Base-by-base conservation (phyloP, 2,888 invertebrate genomes). In the Amphipoea oculea region DNA sequence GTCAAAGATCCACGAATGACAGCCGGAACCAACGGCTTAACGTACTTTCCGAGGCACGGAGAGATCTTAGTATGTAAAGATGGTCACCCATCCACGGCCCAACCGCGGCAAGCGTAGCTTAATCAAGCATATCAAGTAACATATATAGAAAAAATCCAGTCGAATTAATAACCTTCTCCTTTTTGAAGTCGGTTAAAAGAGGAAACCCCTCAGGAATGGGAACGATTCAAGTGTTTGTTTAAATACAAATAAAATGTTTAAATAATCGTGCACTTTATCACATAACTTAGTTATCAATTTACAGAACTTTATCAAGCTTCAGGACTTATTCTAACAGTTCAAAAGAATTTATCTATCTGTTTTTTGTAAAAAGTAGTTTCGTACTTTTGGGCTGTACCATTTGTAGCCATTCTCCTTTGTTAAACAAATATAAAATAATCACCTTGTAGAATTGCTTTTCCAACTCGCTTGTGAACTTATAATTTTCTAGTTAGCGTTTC, bases 361-460 rank as follows among this genome's bases (percentile, higher is more conserved):
- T 54, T 48, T 54, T 54, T 23, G 66, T 12, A 48, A 45, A 68
- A 73, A 45, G 0, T 48, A 48, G 7, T 0, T 9, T 14, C 0
- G n/a, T 7, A 17, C 20, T 62, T 63, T 51, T 11, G 0, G 5
- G 4, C 4, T 51, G 42, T n/a, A 42, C 9, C 6, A 42, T 42
- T 20, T 5, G 48, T 5, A 2, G 1, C 3, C 1, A 77, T 78
- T n/a, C 23, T 23, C 7, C 20, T 60, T 67, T 29, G 36, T 36
- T n/a, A 17, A 40, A 23, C 40, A 66, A 81, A 81, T 60, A 7
- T 11, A 42, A 68, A 82, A 82, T 74, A 82, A 75, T 66, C 60
- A 83, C 79, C 51, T 29, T 14, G 2, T 14, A 0, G 17, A 67
- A 84, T 84, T 79, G 20, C 54, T 85, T 84, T 72, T 45, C 29